Evolutionary conservation across 2,113 vertebrate genomes (phyloP).

Genomic region (Ptychochromis oligacanthus): DNA sequence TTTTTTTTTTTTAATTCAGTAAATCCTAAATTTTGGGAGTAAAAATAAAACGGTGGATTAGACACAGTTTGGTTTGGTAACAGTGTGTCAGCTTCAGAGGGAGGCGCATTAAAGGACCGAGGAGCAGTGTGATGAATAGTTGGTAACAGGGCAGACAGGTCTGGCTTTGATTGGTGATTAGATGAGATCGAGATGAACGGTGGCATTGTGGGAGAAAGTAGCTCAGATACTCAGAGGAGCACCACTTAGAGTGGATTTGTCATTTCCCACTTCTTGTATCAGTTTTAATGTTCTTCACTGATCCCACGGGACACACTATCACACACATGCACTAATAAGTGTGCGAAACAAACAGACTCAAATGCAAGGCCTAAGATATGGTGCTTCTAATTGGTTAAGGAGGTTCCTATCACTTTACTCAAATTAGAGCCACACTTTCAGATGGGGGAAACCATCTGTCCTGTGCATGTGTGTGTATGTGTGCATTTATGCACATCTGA

Average conservation of each 20-base stretch:
- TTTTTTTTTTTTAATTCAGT: neutral
- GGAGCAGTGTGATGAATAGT: conserved; percentile 40
- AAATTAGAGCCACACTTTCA: conserved; percentile 67
- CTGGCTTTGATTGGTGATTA: conserved; percentile 58
- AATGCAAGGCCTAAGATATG: conserved; percentile 39
- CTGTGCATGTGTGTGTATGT: conserved; percentile 35
- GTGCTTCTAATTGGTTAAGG: conserved; percentile 72
- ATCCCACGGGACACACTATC: conserved; percentile 24
- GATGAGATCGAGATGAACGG: conserved; percentile 53
- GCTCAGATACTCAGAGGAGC: conserved; percentile 20
- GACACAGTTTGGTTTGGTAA: conserved; percentile 42
- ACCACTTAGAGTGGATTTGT: conserved; percentile 39
- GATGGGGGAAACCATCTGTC: conserved; percentile 68
- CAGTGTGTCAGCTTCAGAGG: conserved; percentile 41
- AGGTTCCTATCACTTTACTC: conserved; percentile 70
- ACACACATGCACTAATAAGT: conserved; percentile 24
- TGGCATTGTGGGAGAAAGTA: conserved; percentile 42
- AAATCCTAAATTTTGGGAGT: conserved; percentile 3
- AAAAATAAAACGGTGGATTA: conserved; percentile 25
- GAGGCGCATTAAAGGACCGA: conserved; percentile 24
- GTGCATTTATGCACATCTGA: neutral
- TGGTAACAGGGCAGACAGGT: conserved; percentile 37
- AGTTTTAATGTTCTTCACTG: conserved; percentile 38
- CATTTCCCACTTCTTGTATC: conserved; percentile 40
- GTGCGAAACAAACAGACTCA: conserved; percentile 15